phyloP scores from a whole-genome alignment of 2,888 invertebrate genomes.

The Nemurella pictetii region DNA sequence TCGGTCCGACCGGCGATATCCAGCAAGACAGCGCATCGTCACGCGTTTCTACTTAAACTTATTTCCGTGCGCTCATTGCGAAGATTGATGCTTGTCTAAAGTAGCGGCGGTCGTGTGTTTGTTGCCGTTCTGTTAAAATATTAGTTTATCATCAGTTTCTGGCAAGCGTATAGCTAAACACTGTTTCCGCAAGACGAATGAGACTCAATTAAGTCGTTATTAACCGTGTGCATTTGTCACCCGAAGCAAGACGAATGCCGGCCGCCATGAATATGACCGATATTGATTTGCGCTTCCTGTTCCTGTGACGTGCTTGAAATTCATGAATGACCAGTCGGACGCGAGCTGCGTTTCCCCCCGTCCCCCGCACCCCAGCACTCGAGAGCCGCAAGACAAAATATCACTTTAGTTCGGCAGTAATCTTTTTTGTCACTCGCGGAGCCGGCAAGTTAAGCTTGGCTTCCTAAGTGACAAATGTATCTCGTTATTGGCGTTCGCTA shows the following conservation, averaged over 20 bases:
- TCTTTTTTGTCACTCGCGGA: neutral
- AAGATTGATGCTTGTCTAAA: slow-evolving; percentile 13
- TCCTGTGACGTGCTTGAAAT: neutral
- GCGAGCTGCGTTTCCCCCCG: neutral
- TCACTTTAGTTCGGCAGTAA: neutral
- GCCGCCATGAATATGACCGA: neutral
- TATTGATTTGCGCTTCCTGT: neutral
- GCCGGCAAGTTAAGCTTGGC: neutral
- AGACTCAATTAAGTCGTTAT: neutral
- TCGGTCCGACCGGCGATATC: neutral
- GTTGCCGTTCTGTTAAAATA: slow-evolving; percentile 2
- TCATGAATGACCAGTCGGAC: neutral
- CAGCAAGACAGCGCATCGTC: neutral
- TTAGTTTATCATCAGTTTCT: neutral
- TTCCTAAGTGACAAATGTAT: slow-evolving; percentile 34
- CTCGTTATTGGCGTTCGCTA: slow-evolving; percentile 36
- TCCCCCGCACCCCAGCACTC: too few relatives aligned
- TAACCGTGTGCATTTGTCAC: neutral
- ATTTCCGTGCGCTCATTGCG: neutral
- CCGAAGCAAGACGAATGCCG: neutral
- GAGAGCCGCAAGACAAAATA: neutral
- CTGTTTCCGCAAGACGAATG: neutral
- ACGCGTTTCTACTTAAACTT: neutral
- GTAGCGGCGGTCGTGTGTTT: neutral
- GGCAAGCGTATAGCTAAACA: neutral